Evolutionary conservation across 2,888 invertebrate species (phyloP).

Genomic region (Diarsia dahlii): DNA sequence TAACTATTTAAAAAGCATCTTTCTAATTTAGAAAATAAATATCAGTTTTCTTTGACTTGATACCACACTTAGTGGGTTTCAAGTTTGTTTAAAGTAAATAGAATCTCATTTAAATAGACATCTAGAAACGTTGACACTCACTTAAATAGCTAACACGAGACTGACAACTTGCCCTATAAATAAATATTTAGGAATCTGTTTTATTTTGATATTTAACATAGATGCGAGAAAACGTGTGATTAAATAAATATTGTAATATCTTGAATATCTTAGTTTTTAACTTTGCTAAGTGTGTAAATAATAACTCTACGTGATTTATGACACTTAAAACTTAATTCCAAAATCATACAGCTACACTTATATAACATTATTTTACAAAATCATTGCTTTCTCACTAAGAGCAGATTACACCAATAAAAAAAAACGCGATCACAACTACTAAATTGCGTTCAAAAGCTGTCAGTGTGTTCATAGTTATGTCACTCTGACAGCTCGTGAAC

Average conservation of each 20-base stretch:
- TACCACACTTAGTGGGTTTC: constrained; percentile 29
- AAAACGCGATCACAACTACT: neutral
- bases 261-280: too few species aligned
- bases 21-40: constrained; percentile 27
- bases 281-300: too few species aligned
- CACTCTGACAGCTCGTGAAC: neutral
- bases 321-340: neutral
- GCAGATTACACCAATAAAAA: neutral
- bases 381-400: neutral
- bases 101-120: constrained; percentile 17
- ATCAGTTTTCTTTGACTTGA: constrained; percentile 4
- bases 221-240: neutral
- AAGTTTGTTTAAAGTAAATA: constrained; percentile 19
- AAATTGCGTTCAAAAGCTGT: neutral
- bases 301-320: neutral
- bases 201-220: neutral
- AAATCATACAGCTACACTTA: constrained; percentile 1
- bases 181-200: constrained; percentile 4
- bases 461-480: neutral
- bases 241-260: neutral
- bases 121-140: constrained; percentile 36
- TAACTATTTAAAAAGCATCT: constrained; percentile 31
- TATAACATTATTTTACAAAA: neutral
- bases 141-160: neutral
- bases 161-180: neutral